Base-by-base conservation (phyloP, 1,140 invertebrate species). In the Formica exsecta region DNA sequence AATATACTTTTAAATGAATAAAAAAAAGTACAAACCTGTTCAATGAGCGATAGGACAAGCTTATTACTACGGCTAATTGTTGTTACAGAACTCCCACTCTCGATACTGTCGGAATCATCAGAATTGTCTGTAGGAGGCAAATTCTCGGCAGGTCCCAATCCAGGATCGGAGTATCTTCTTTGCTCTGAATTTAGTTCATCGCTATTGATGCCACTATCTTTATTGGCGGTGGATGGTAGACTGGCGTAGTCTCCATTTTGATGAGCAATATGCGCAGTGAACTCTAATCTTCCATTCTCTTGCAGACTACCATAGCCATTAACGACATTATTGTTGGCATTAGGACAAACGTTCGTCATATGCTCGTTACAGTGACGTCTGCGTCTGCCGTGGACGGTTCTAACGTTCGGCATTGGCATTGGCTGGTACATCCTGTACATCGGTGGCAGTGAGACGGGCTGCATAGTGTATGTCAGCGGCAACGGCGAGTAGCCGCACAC, bases 121-220 rank as follows among this genome's bases (percentile, higher is more conserved):
- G 48, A 51, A 51, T 93, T 95, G 51, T 91, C 86, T 13, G 54
- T 64, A 59, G 88, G 87, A 48, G 76, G 76, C 0, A 90, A 84
- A 0, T 87, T 70, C n/a, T 96, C 95, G 32, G 95, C 94, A 29
- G 95, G 96, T 8, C 93, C 95, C 19, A 96, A 79, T 0, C 96
- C 96, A 85, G 96, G 96, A 93, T 96, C 96, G 0, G 96, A 96
- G 85, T 95, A 96, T 77, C 96, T 93, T 57, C 96, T 92, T 22
- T 95, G 95, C 25, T 95, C 94, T 0, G 92, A 93, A 76, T 88
- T 94, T 13, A 94, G 66, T 64, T 95, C 94, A 6, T 95, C 92
- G 0, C 89, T 80, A 29, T 91, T 91, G 38, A 91, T 90, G 3
- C 57, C 76, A 36, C 87, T 92, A 68, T 87, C 92, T 44, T 92